A percentile compares a stretch with the other conserved stretches of the same genome.
These are phyloP conservation scores for Galerucella calmariensis DNA, from an alignment of 2,888 invertebrate species.

Conservation along the genomic window DNA sequence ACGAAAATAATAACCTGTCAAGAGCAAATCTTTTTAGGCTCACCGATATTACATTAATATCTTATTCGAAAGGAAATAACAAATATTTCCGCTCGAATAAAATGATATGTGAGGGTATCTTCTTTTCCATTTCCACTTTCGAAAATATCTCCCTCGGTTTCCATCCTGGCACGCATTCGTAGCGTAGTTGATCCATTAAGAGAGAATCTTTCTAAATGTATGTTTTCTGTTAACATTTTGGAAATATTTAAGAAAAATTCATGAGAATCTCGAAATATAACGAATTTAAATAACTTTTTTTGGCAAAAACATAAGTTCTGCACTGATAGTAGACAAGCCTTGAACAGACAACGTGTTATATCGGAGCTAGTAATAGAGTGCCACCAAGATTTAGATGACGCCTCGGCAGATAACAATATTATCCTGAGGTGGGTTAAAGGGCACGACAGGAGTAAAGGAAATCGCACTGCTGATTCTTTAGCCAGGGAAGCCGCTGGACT, in stretches of 20 bases:
- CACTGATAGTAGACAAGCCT: too few relatives aligned
- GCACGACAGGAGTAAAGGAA: too few relatives aligned
- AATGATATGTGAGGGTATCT: background rate
- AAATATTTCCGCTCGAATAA: conserved; percentile 3
- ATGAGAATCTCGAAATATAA: background rate
- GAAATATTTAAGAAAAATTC: background rate
- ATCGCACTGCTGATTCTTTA: too few relatives aligned
- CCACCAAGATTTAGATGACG: too few relatives aligned
- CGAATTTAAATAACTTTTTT: background rate
- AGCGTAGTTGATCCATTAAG: background rate
- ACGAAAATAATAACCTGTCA: background rate
- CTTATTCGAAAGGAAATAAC: background rate
- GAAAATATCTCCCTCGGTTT: background rate
- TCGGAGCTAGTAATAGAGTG: too few relatives aligned
- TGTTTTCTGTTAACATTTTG: background rate
- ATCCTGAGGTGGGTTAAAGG: too few relatives aligned
- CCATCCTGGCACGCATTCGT: background rate
- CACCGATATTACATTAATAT: conserved; percentile 1
- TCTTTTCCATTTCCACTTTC: conserved; percentile 1
- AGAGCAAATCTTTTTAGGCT: background rate
- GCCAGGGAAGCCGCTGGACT: too few relatives aligned
- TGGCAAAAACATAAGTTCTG: too few relatives aligned
- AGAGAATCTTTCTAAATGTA: background rate
- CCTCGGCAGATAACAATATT: too few relatives aligned
- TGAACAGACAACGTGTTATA: too few relatives aligned